These are phyloP conservation scores for Mormyrus iriodes DNA, from an alignment of 2,113 vertebrate genomes.

Conservation along the genomic window DNA sequence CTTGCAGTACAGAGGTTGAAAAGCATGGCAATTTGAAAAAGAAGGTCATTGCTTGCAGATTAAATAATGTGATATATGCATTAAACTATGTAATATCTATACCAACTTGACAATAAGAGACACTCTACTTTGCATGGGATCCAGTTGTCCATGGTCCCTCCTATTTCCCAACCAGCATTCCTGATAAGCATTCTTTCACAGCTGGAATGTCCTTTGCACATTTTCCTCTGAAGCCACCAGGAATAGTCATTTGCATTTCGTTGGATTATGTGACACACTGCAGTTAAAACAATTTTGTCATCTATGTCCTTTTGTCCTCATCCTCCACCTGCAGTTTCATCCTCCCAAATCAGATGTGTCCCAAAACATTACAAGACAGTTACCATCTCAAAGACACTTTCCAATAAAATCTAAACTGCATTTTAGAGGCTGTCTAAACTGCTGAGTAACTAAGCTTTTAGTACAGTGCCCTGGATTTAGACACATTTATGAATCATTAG, in stretches of 20 bases:
- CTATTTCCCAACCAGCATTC: neutral
- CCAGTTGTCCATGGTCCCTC: neutral
- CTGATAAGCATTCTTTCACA: neutral
- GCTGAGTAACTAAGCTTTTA: neutral
- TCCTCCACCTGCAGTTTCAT: neutral
- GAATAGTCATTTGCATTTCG: neutral
- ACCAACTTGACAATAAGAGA: neutral
- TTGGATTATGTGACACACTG: neutral
- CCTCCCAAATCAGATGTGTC: neutral
- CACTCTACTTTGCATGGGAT: neutral
- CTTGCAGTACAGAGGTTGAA: neutral
- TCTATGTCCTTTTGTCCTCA: neutral
- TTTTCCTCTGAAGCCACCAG: neutral
- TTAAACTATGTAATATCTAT: neutral
- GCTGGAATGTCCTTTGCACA: neutral
- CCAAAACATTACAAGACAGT: neutral
- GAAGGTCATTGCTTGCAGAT: neutral
- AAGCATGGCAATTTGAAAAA: neutral
- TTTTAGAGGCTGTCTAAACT: neutral
- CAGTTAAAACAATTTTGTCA: neutral
- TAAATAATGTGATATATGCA: neutral
- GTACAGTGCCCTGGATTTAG: conserved; percentile 2
- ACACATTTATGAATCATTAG: neutral
- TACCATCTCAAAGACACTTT: neutral
- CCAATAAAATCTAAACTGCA: neutral